Base-by-base conservation (phyloP, 1,140 invertebrate genomes). In the Meloidogyne hapla region DNA sequence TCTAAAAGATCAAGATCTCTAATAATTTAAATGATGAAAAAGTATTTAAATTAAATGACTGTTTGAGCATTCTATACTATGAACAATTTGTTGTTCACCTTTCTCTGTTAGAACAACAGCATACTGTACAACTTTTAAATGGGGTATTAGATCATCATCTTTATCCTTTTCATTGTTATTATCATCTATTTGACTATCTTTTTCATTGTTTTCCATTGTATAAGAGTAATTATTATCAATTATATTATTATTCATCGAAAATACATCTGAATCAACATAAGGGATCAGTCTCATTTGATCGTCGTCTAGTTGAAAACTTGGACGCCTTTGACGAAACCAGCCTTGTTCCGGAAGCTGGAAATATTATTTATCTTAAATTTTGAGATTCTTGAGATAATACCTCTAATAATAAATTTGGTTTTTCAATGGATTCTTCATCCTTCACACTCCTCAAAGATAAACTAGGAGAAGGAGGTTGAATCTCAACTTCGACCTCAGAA, bases 241-340 rank as follows among this genome's bases (percentile, higher is more conserved):
- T 18, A 48, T 15, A 5, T n/a, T 56, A 33, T 33, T 33, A 33
- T 33, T 33, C 33, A 33, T 33, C n/a, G 48, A 21, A n/a, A 56
- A 56, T 8, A 56, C 48, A 13, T 73, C 71, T 21, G 42, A 63
- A 64, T 73, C 71, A 12, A 73, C 64, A 40, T 33, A 73, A 2
- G 71, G 71, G 18, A 73, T 63, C 18, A 73, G 18, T 18, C 56
- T 61, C 71, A 73, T 73, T 40, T 63, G 23, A 63, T 56, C 23
- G 5, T 42, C 40, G 15, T 73, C 45, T 23, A 73, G 33, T 73
- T 73, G 71, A 64, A 73, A 73, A 15, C 71, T 73, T 56, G 12
- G n/a, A 56, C 48, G 48, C 8, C 48, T 18, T 56, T 56, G 48
- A 6, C 48, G 12, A 13, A 56, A 56, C 48, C 48, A 56, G 18